These are phyloP conservation scores for Platysternon megacephalum DNA, from an alignment of 2,113 vertebrate genomes.

Conservation along the genomic window DNA sequence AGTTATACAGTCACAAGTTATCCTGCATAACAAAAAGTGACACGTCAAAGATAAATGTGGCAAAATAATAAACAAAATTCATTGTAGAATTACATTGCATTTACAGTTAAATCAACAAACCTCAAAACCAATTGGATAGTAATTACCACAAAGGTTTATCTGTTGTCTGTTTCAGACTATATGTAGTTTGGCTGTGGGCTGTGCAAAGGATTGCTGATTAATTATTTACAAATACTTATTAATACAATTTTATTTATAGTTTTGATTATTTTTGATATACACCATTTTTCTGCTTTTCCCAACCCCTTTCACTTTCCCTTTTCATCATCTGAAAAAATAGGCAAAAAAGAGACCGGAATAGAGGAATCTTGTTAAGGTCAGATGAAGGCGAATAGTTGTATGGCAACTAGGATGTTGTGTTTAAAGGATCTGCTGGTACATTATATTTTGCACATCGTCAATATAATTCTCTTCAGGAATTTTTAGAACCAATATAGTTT, in stretches of 20 bases:
- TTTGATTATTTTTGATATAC: conserved; percentile 67
- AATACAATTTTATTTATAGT: conserved; percentile 66
- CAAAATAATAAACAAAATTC: conserved; percentile 25
- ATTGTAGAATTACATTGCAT: conserved; percentile 33
- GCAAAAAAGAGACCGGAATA: neutral
- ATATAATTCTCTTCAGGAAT: neutral
- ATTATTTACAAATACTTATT: conserved; percentile 80
- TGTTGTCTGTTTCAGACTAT: conserved; percentile 72
- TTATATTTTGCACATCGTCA: neutral
- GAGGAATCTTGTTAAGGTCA: neutral
- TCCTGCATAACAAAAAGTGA: conserved; percentile 46
- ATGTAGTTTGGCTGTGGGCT: conserved; percentile 60
- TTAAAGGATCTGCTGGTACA: neutral
- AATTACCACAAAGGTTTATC: conserved; percentile 56
- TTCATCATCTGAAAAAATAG: neutral
- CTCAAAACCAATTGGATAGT: conserved; percentile 62
- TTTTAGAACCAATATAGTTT: neutral
- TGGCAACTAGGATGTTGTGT: neutral
- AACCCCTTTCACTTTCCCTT: neutral
- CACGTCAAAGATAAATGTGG: conserved; percentile 46
- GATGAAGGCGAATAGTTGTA: neutral
- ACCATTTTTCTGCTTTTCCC: conserved; percentile 8
- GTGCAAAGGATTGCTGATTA: conserved; percentile 46
- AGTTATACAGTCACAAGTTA: conserved; percentile 52
- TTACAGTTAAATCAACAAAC: conserved; percentile 60